These are phyloP conservation scores for Argynnis bischoffii DNA, from an alignment of 2,888 invertebrate species.

Conservation along the genomic window DNA sequence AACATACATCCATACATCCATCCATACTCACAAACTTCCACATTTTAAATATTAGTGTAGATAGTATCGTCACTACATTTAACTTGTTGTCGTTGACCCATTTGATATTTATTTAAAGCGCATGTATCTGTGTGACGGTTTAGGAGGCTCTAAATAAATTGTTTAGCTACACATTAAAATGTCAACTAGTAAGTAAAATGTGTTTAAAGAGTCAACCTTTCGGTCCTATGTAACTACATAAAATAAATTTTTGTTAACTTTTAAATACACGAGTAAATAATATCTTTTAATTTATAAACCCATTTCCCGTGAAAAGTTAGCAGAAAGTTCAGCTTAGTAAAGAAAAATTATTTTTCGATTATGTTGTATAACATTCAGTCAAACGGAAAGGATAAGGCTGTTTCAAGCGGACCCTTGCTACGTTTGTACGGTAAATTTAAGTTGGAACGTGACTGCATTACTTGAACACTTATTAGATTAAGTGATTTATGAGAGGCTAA, in stretches of 20 bases:
- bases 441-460: slow-evolving; percentile 41
- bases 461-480: slow-evolving; percentile 30
- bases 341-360: slow-evolving; percentile 71
- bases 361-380: slow-evolving; percentile 56
- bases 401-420: slow-evolving; percentile 41
- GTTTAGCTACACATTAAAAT: slow-evolving; percentile 53
- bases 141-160: slow-evolving; percentile 41
- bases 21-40: too few relatives aligned
- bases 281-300: slow-evolving; percentile 77
- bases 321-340: slow-evolving; percentile 60
- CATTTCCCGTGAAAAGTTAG: slow-evolving; percentile 67
- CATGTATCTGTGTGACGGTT: slow-evolving; percentile 31
- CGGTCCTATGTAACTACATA: slow-evolving; percentile 72
- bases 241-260: slow-evolving; percentile 68
- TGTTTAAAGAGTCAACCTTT: slow-evolving; percentile 48
- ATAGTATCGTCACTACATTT: background rate
- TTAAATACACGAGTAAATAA: slow-evolving; percentile 67
- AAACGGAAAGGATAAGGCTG: slow-evolving; percentile 42
- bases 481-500: slow-evolving; percentile 33
- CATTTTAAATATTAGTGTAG: too few relatives aligned
- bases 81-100: background rate
- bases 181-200: slow-evolving; percentile 49
- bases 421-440: slow-evolving; percentile 42
- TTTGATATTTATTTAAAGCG: slow-evolving; percentile 23
- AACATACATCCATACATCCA: too few relatives aligned